Evolutionary conservation across 2,888 invertebrate genomes (phyloP), one percentile per base, ranked within the genome.

Genomic region (Lithophane leautieri): DNA sequence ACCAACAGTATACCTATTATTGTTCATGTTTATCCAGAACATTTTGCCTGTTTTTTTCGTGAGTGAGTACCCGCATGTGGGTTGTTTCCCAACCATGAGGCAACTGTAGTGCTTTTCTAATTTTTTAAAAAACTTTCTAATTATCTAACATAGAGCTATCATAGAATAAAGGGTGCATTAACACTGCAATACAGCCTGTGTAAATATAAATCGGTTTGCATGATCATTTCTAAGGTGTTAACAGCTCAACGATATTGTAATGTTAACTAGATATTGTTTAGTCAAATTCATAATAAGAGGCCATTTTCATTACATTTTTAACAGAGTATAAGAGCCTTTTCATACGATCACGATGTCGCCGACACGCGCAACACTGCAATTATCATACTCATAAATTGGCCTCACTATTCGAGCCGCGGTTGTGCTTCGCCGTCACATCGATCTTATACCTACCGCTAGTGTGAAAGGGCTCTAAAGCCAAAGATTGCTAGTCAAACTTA

Each of bases 241-340:
- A 91, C 94, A 93, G 94, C 95, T 95, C 95, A 96, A 95, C 94
- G 95, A 95, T 94, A 93, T 93, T 87, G 86, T 94, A 94, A 92
- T 89, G 90, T 94, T 93, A 93, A 92, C 86, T 91, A 89, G 89
- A 84, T 90, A 92, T 90, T 89, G 79, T 93, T 93, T 94, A 94
- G 92, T 91, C 86, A 90, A 92, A 91, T 91, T 90, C 91, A 90
- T 85, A 83, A 82, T 93, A 93, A 93, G 91, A 85, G 92, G 93
- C 92, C 92, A 91, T 89, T 90, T 88, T 86, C 77, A 83, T 85
- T 69, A 78, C 65, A 82, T 83, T 81, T 83, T 76, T 77, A 83
- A 83, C 79, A 86, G 70, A 82, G 61, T 84, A 66, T 60, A 83
- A 62, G 71, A 76, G 79, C 76, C 76, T 79, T 79, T 79, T 70